A percentile compares a stretch with the other conserved stretches of the same genome.
Evolutionary conservation across 2,113 vertebrate genomes (phyloP).

Genomic region (Gymnocephalus cernua): DNA sequence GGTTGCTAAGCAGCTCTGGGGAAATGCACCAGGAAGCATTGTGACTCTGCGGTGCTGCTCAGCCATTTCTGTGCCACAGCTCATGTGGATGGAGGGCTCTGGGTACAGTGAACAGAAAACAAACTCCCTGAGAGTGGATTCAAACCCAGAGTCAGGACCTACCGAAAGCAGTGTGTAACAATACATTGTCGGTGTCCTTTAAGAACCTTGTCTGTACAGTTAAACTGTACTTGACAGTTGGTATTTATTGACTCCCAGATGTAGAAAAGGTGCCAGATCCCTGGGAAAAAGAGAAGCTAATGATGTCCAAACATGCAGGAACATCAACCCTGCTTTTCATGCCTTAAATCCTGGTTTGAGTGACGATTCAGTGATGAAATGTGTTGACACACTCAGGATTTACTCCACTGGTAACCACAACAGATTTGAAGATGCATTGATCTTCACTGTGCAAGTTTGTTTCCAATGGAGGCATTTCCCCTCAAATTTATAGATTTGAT

Average conservation of each 20-base stretch:
- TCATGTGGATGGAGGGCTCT: constrained; percentile 42
- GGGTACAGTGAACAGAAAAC: constrained; percentile 54
- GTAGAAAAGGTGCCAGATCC: constrained; percentile 37
- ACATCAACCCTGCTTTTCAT: constrained; percentile 3
- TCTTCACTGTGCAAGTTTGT: not conserved
- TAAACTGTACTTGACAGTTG: constrained; percentile 1
- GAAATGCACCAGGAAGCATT: constrained; percentile 39
- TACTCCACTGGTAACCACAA: not conserved
- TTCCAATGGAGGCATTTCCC: not conserved
- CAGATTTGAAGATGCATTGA: constrained; percentile 2
- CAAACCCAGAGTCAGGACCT: constrained; percentile 54
- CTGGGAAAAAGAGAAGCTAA: constrained; percentile 34
- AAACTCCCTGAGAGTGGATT: constrained; percentile 78
- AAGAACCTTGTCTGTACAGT: not conserved
- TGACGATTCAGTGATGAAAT: constrained; percentile 32
- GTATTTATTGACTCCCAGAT: constrained; percentile 31
- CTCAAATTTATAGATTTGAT: not conserved
- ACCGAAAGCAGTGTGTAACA: constrained; percentile 16
- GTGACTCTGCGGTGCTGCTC: constrained; percentile 10
- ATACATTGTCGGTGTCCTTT: constrained; percentile 5
- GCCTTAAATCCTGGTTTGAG: constrained; percentile 16
- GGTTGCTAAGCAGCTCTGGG: constrained; percentile 54
- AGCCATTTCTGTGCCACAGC: constrained; percentile 47
- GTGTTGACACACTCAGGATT: constrained; percentile 4
- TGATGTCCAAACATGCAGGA: constrained; percentile 18